Evolutionary conservation across 2,888 invertebrate species (phyloP), one percentile per base, ranked within the genome.

Genomic region (Drosophila mimetica): DNA sequence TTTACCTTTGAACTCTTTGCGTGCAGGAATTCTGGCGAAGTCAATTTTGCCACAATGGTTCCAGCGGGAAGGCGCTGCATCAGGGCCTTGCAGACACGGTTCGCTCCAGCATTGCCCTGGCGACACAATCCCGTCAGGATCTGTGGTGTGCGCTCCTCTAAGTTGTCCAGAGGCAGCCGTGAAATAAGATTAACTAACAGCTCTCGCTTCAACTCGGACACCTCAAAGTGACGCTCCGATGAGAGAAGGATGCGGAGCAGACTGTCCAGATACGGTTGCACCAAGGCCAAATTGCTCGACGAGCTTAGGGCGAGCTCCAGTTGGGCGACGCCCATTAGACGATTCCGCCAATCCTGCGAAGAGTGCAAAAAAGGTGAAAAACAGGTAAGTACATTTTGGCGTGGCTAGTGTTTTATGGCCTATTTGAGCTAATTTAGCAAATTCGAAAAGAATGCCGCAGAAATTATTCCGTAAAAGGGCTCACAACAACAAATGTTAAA

Each of bases 181-280:
- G 91, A 87, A 55, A 92, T 92, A 28, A 92, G 81, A 83, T 92
- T 92, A 41, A 90, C 86, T 53, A 92, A 66, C 8, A 92, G 76
- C 32, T 89, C 89, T 1, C 90, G 85, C 55, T 92, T 92, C n/a
- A 90, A 89, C 50, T 92, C 91, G 5, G 90, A 80, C 9, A 92
- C 91, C 63, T 92, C 91, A 1, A 87, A 77, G 76, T 92, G 91
- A 64, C 94, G 93, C 90, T 96, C 95, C 66, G 95, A 94, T 34
- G 94, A 92, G 18, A 96, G 91, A 50, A 94, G 91, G 28, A 95
- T 93, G 76, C 94, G 93, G 60, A 96, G 92, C 69, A 96, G 93
- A 28, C 94, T 93, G 74, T 94, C 93, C 82, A 95, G 92, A 88
- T 94, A 93, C 2, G 94, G 93, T 80, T 94, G 93, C 50, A 95